Percentiles rank a stretch among this genome's conserved stretches.
phyloP scores from a whole-genome alignment of 2,113 vertebrate species.

The Neomonachus schauinslandi region DNA sequence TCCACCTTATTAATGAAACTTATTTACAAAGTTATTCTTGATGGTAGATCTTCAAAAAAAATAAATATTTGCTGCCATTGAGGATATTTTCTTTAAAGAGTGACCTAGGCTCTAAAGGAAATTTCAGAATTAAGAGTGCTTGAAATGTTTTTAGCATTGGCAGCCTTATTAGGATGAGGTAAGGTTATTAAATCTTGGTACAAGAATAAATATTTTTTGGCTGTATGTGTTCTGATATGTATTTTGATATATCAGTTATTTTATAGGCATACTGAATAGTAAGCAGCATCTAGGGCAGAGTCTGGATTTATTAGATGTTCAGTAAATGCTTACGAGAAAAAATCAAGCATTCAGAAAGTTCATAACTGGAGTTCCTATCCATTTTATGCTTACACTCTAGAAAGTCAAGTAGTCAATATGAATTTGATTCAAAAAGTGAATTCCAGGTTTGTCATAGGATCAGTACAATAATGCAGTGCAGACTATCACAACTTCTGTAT shows the following conservation, averaged over 20 bases:
- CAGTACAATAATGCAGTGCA: background rate
- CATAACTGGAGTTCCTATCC: background rate
- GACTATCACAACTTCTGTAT: background rate
- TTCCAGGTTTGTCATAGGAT: background rate
- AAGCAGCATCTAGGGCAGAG: background rate
- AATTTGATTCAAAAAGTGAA: background rate
- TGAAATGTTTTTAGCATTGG: constrained; percentile 23
- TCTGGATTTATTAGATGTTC: background rate
- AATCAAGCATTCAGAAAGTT: background rate
- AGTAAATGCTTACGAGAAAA: background rate
- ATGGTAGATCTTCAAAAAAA: background rate
- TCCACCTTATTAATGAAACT: constrained; percentile 3
- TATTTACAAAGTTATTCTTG: constrained; percentile 31
- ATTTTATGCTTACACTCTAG: background rate
- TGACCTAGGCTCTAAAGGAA: background rate
- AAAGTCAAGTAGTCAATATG: background rate
- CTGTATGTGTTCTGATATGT: background rate
- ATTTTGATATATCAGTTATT: background rate
- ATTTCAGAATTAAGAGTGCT: background rate
- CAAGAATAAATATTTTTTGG: constrained; percentile 37
- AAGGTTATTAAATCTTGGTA: constrained; percentile 8
- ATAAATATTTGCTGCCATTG: background rate
- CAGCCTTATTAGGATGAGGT: background rate
- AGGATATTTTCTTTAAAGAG: constrained; percentile 38
- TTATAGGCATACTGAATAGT: background rate